Percentiles rank a stretch among this genome's conserved stretches.
These are phyloP conservation scores for Himalopsyche anomala DNA, from an alignment of 2,888 invertebrate genomes.

Conservation along the genomic window DNA sequence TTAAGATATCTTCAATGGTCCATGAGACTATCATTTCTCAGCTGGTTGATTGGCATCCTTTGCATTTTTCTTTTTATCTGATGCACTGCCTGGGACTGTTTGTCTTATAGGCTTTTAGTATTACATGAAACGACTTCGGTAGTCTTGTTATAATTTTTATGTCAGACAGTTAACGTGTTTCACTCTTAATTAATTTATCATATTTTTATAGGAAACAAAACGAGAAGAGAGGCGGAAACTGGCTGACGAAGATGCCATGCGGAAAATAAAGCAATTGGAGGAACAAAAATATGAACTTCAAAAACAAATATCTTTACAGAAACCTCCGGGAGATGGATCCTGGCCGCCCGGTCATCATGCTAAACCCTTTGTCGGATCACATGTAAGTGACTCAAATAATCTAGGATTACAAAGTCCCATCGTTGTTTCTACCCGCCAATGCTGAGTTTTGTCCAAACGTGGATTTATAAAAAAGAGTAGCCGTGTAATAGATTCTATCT, in stretches of 20 bases:
- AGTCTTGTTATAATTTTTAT: neutral
- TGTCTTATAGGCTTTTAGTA: neutral
- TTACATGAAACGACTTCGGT: neutral
- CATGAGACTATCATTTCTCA: neutral
- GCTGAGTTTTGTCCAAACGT: too few relatives aligned
- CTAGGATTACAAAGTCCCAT: too few relatives aligned
- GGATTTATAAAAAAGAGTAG: too few relatives aligned
- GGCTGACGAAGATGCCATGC: conserved; percentile 95
- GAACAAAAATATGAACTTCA: conserved; percentile 95
- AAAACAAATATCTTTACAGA: conserved; percentile 91
- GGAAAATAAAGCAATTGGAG: conserved; percentile 95
- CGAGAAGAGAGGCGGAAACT: conserved; percentile 92
- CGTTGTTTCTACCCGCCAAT: too few relatives aligned
- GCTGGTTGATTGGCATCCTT: neutral
- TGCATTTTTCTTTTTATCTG: neutral
- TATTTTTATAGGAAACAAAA: conserved; percentile 85
- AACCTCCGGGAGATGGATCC: conserved; percentile 79
- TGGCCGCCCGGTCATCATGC: conserved; percentile 77
- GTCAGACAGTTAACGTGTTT: neutral
- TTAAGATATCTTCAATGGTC: neutral
- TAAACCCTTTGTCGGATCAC: conserved; percentile 84
- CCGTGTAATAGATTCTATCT: too few relatives aligned
- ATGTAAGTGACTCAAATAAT: conserved; percentile 69
- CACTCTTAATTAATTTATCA: neutral
- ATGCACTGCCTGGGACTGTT: neutral